Conservation (phyloP, 1,140 invertebrate species). For the Panagrolaimus sp. region DNA sequence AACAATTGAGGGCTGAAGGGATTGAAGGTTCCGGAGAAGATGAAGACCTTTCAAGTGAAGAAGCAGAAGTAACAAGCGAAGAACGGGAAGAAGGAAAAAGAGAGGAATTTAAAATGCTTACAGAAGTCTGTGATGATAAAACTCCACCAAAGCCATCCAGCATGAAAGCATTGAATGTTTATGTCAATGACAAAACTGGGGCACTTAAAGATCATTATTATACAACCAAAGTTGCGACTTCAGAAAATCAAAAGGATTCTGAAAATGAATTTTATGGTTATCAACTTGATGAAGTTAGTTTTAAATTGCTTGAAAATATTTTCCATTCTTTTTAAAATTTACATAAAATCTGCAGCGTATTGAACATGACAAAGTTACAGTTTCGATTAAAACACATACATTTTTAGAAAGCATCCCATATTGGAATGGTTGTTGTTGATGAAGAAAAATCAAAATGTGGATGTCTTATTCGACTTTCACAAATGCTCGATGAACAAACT, state of each 20-base stretch:
- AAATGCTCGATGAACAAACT: background rate
- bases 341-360: no score
- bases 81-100: no score
- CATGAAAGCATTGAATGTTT: constrained; percentile 2
- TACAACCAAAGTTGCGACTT: background rate
- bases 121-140: background rate
- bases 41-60: background rate
- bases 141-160: background rate
- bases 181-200: background rate
- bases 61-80: background rate
- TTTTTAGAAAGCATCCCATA: background rate
- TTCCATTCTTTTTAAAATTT: no score
- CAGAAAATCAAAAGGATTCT: background rate
- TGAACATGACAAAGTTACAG: no score
- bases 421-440: constrained; percentile 7
- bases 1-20: background rate
- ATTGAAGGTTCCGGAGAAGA: background rate
- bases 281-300: background rate
- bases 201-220: constrained; percentile 8
- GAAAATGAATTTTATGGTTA: constrained; percentile 3
- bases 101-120: background rate
- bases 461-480: background rate
- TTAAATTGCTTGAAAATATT: no score
- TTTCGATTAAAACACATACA: no score
- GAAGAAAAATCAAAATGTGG: background rate